A percentile compares a stretch with the other conserved stretches of the same genome.
Evolutionary conservation across 2,888 invertebrate species (phyloP).

Genomic region (Ophonus ardosiacus): DNA sequence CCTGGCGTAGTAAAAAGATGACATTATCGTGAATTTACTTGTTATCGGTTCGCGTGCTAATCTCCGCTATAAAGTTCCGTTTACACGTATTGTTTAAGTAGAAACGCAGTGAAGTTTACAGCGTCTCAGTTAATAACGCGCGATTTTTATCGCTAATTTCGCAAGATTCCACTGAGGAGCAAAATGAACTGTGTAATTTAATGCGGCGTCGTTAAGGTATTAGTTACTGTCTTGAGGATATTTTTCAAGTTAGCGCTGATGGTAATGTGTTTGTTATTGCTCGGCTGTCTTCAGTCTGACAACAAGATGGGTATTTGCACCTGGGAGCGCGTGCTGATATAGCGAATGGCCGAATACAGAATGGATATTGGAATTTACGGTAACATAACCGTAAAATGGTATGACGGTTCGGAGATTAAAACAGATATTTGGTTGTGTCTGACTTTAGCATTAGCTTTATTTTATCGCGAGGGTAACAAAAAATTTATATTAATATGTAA

Average conservation of each 20-base stretch:
- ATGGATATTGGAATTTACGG: constrained; percentile 34
- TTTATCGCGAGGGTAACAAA: not conserved
- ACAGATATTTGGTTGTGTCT: not conserved
- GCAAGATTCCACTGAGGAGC: constrained; percentile 41
- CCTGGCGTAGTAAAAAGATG: not conserved
- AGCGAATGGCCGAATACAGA: not conserved
- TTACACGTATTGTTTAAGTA: constrained; percentile 56
- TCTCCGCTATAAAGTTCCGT: constrained; percentile 30
- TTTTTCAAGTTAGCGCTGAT: constrained; percentile 43
- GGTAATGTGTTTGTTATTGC: constrained; percentile 44
- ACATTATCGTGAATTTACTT: not conserved
- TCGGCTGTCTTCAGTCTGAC: constrained; percentile 1
- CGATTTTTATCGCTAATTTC: constrained; percentile 53
- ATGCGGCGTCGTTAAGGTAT: constrained; percentile 49
- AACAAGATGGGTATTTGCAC: constrained; percentile 24
- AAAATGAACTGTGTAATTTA: constrained; percentile 58
- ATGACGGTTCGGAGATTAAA: not conserved
- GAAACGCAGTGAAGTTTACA: constrained; percentile 30
- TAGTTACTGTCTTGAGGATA: constrained; percentile 57
- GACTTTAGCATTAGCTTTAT: not conserved
- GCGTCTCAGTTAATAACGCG: constrained; percentile 11
- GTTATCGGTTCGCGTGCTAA: constrained; percentile 20
- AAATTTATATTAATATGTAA: no score
- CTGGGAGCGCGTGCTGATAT: not conserved
- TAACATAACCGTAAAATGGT: constrained; percentile 23